A percentile compares a stretch with the other conserved stretches of the same genome.
phyloP scores from a whole-genome alignment of 2,113 vertebrate genomes.

The Equus quagga region DNA sequence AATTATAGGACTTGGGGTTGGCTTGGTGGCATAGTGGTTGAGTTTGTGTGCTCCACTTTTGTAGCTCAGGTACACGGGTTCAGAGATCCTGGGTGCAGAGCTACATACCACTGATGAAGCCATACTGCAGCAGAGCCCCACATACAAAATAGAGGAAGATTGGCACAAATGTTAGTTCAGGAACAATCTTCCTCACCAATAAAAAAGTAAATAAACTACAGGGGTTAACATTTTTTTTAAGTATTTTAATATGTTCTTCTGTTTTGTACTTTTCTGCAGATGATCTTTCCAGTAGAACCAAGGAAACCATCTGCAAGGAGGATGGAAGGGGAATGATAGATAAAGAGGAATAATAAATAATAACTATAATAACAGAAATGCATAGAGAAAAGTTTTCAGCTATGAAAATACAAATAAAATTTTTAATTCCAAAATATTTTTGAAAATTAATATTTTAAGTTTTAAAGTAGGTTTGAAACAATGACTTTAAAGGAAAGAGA shows the following conservation, averaged over 20 bases:
- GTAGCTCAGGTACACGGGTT: too few species aligned
- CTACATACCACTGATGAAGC: too few species aligned
- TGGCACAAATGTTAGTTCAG: too few species aligned
- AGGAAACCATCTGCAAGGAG: background rate
- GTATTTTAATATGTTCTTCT: background rate
- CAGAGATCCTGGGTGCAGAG: too few species aligned
- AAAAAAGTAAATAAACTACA: background rate
- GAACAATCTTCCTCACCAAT: too few species aligned
- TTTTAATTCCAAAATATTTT: slow-evolving; percentile 12
- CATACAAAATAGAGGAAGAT: too few species aligned
- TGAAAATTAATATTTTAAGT: slow-evolving; percentile 12
- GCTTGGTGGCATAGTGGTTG: too few species aligned
- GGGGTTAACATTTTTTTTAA: background rate
- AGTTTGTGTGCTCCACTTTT: too few species aligned
- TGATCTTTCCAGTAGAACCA: background rate
- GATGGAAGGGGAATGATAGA: background rate
- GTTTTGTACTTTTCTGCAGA: background rate
- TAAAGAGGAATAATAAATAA: background rate
- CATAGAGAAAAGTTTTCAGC: background rate
- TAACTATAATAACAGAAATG: background rate
- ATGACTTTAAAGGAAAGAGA: background rate
- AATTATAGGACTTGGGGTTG: background rate
- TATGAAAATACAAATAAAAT: background rate
- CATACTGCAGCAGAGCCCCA: too few species aligned
- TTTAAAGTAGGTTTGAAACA: background rate